Conservation (phyloP, 92 coral and sea anemone species). For the Phenganax marumi region DNA sequence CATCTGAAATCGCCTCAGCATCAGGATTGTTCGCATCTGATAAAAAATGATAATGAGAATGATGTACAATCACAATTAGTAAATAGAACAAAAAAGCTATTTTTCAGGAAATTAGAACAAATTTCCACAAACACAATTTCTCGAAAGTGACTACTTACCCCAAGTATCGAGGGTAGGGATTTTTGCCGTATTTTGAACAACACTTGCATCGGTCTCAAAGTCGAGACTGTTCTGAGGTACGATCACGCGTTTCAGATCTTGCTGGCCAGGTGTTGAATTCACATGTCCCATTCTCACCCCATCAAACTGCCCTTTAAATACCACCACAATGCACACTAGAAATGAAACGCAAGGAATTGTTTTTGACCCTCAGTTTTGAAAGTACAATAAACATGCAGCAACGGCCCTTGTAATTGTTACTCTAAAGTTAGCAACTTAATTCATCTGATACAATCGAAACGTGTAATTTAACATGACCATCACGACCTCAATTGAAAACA, state of each 20-base stretch:
- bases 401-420: no score
- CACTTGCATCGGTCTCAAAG: slow-evolving; percentile 4
- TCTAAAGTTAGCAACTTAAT: no score
- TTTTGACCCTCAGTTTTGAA: no score
- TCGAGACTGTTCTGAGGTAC: neutral
- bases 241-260: neutral
- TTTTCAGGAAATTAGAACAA: neutral
- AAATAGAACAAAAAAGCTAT: neutral
- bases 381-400: no score
- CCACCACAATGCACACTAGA: neutral
- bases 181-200: neutral
- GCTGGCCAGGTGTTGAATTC: neutral
- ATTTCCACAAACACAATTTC: neutral
- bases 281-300: slow-evolving; percentile 9
- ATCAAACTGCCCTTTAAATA: neutral
- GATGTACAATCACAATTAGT: neutral
- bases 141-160: neutral
- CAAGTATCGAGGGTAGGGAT: neutral
- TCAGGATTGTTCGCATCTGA: neutral
- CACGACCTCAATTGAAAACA: no score
- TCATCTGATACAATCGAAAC: no score
- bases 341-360: no score
- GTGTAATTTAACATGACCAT: no score
- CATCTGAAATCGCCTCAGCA: neutral
- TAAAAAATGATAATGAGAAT: neutral